Evolutionary conservation across 1,140 invertebrate species (phyloP).

Genomic region (Dufourea novaeangliae): DNA sequence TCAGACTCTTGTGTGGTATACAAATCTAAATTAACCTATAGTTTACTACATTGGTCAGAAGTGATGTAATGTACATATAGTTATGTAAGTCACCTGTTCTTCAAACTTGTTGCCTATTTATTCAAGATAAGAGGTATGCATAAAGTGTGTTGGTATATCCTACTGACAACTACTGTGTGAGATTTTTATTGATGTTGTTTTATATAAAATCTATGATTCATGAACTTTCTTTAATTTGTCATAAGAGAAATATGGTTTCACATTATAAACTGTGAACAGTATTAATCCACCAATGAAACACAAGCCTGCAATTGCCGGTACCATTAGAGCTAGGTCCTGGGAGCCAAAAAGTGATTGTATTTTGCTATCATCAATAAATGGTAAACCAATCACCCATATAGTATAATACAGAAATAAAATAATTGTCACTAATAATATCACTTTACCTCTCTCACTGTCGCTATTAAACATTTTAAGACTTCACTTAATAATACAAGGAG

Average conservation of each 20-base stretch:
- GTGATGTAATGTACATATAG: no score
- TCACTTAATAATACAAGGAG: background rate
- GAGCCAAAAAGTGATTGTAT: constrained; percentile 84
- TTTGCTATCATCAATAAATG: constrained; percentile 85
- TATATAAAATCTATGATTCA: background rate
- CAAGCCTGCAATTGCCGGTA: constrained; percentile 84
- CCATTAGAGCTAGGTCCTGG: constrained; percentile 83
- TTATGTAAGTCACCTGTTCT: background rate
- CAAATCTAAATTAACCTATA: background rate
- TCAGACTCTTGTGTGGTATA: background rate
- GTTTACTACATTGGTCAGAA: no score
- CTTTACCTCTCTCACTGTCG: constrained; percentile 81
- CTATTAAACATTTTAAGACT: constrained; percentile 68
- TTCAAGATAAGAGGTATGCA: background rate
- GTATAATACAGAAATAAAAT: constrained; percentile 84
- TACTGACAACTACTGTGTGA: background rate
- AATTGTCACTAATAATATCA: constrained; percentile 82
- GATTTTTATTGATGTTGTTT: background rate
- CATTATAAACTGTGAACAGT: constrained; percentile 85
- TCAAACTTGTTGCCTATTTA: background rate
- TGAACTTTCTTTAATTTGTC: constrained; percentile 36
- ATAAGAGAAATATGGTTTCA: constrained; percentile 66
- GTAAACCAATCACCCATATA: constrained; percentile 86
- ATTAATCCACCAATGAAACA: constrained; percentile 86
- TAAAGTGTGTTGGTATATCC: background rate